Evolutionary conservation across 2,113 vertebrate genomes (phyloP).

Genomic region (Nothoprocta perdicaria): DNA sequence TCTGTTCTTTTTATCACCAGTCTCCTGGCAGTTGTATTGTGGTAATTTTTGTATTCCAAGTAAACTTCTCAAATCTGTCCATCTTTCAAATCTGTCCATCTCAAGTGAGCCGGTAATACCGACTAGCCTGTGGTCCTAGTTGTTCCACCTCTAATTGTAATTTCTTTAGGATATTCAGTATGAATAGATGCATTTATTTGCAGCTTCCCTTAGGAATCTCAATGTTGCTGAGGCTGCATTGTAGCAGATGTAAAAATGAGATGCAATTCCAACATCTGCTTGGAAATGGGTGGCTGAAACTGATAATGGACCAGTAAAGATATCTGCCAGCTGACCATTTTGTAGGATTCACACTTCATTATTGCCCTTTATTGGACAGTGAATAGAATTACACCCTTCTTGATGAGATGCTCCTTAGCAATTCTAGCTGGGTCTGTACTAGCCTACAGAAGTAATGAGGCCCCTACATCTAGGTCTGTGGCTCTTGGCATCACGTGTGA

Average conservation of each 20-base stretch:
- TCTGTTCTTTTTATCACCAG: slow-evolving; percentile 10
- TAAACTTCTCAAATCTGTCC: neutral
- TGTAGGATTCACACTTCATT: slow-evolving; percentile 11
- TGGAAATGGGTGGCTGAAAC: slow-evolving; percentile 8
- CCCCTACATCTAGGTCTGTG: neutral
- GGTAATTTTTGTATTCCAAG: neutral
- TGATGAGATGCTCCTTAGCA: neutral
- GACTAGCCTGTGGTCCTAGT: neutral
- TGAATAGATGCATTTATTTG: neutral
- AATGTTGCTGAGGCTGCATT: neutral
- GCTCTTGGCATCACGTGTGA: neutral
- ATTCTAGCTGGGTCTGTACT: neutral
- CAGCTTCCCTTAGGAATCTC: neutral
- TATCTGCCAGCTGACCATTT: slow-evolving; percentile 54
- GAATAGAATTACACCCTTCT: slow-evolving; percentile 30
- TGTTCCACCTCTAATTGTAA: neutral
- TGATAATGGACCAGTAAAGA: slow-evolving; percentile 34
- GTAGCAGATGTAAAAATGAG: slow-evolving; percentile 23
- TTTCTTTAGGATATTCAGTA: neutral
- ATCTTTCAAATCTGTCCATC: neutral
- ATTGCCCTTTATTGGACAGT: slow-evolving; percentile 13
- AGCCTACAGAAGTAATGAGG: neutral
- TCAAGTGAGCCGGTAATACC: neutral
- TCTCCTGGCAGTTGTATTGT: neutral
- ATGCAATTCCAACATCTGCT: slow-evolving; percentile 58